Evolutionary conservation across 2,113 vertebrate genomes (phyloP).

Genomic region (Pogona vitticeps): DNA sequence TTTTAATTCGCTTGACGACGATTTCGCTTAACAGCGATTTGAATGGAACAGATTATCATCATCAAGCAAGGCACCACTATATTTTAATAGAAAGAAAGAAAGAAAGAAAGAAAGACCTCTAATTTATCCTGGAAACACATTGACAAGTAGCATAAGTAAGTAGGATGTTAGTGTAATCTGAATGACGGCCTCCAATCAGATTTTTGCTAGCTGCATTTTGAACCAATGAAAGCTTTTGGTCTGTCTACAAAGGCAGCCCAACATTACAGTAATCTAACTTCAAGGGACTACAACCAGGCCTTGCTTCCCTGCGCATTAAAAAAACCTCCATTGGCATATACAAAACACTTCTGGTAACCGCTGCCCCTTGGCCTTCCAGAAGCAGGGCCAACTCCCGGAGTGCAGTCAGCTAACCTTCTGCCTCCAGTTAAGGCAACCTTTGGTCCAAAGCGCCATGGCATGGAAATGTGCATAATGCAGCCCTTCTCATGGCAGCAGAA

Average conservation of each 20-base stretch:
- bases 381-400: too few species aligned
- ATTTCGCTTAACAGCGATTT: too few species aligned
- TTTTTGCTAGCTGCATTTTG: background rate
- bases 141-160: too few species aligned
- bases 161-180: too few species aligned
- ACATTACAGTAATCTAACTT: background rate
- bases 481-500: too few species aligned
- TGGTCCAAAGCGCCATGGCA: background rate
- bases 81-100: too few species aligned
- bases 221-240: background rate
- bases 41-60: too few species aligned
- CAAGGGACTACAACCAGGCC: background rate
- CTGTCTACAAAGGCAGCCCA: background rate
- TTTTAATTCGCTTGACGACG: too few species aligned
- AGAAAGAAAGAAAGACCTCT: too few species aligned
- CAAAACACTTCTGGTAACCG: background rate
- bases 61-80: too few species aligned
- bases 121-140: too few species aligned
- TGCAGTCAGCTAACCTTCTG: background rate
- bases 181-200: background rate
- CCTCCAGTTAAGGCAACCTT: background rate
- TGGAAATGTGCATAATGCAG: too few species aligned
- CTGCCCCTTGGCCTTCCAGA: background rate
- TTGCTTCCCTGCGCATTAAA: background rate
- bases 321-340: background rate